Evolutionary conservation across 2,888 invertebrate genomes (phyloP).

Genomic region (Calliphora vomitoria): DNA sequence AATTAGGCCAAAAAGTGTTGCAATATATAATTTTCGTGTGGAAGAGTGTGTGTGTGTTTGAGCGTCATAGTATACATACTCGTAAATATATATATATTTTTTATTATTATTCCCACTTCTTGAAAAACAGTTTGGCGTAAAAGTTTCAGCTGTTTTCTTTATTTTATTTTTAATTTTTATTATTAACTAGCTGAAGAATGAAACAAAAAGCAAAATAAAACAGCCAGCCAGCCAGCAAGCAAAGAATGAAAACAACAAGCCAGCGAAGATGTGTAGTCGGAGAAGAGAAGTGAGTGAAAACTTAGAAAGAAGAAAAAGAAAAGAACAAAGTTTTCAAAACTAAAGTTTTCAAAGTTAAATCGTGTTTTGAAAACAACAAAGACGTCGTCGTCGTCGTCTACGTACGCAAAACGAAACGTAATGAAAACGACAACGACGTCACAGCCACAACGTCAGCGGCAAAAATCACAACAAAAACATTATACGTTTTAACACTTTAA

Average conservation of each 20-base stretch:
- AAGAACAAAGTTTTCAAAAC: constrained; percentile 69
- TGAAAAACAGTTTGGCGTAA: constrained; percentile 67
- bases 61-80: constrained; percentile 34
- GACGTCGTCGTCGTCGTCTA: constrained; percentile 1
- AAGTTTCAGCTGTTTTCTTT: constrained; percentile 48
- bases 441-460: constrained; percentile 39
- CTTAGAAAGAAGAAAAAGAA: constrained; percentile 56
- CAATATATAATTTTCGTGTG: constrained; percentile 56
- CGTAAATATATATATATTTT: constrained; percentile 22
- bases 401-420: constrained; percentile 35
- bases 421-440: constrained; percentile 38
- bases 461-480: constrained; percentile 22
- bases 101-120: constrained; percentile 63
- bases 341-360: constrained; percentile 73
- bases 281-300: constrained; percentile 53
- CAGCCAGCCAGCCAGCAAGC: constrained; percentile 14
- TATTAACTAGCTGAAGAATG: constrained; percentile 67
- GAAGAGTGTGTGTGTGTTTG: neutral
- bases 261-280: neutral
- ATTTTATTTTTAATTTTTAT: constrained; percentile 70
- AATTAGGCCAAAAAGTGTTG: constrained; percentile 76
- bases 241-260: constrained; percentile 25
- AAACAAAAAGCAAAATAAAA: constrained; percentile 57
- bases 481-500: constrained; percentile 66
- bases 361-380: constrained; percentile 70